These are phyloP conservation scores for Steatocranus sp. DNA, from an alignment of 2,797 vertebrate genomes.

Conservation along the genomic window DNA sequence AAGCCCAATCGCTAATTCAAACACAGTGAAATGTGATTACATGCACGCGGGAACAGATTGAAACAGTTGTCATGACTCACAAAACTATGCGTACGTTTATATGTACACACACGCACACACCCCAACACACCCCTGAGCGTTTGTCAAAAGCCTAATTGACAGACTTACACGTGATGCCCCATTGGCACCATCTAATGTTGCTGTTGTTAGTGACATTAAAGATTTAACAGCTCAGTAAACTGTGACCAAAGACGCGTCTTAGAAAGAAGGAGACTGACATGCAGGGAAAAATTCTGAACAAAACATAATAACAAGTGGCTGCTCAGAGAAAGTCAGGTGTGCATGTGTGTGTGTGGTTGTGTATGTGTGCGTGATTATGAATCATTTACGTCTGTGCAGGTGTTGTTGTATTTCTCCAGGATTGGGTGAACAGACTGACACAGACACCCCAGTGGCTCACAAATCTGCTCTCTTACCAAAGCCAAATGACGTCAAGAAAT, in stretches of 20 bases:
- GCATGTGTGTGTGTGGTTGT: not conserved
- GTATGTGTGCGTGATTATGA: constrained; percentile 17
- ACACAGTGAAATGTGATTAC: not conserved
- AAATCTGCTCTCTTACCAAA: constrained; percentile 62
- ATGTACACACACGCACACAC: not conserved
- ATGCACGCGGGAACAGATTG: not conserved
- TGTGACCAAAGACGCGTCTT: constrained; percentile 29
- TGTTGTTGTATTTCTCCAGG: constrained; percentile 49
- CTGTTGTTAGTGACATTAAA: constrained; percentile 54
- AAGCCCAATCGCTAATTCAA: not conserved
- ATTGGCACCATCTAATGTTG: constrained; percentile 28
- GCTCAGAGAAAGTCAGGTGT: not conserved
- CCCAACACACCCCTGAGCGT: not conserved
- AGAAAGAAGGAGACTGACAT: not conserved
- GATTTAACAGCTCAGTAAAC: constrained; percentile 47
- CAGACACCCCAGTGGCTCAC: constrained; percentile 51
- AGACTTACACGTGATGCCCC: constrained; percentile 19
- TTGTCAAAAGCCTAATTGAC: constrained; percentile 36
- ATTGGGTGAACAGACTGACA: constrained; percentile 66
- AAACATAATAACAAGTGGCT: constrained; percentile 5
- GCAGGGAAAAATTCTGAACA: not conserved
- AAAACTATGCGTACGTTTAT: not conserved
- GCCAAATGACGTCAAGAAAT: constrained; percentile 68
- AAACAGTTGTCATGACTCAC: constrained; percentile 3
- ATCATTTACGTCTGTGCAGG: constrained; percentile 57